Evolutionary conservation across 2,888 invertebrate genomes (phyloP).

Genomic region (Lepetodrilus schrolli): DNA sequence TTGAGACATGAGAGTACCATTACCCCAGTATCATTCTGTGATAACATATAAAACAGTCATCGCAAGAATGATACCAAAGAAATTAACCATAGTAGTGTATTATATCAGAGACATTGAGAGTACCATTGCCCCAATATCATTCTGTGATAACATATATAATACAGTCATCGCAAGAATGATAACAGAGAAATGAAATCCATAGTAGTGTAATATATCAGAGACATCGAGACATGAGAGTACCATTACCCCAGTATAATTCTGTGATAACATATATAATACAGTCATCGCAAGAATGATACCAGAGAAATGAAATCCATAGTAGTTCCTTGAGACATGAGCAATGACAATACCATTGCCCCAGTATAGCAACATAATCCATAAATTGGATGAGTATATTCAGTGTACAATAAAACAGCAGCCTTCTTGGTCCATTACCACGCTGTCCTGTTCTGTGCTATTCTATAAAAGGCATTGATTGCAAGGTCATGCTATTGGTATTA

Average conservation of each 20-base stretch:
- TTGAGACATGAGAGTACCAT: no score
- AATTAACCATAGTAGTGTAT: no score
- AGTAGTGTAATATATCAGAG: neutral
- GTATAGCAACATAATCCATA: neutral
- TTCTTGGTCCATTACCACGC: neutral
- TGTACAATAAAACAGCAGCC: no score
- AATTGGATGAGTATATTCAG: no score
- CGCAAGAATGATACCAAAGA: neutral
- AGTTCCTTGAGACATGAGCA: neutral
- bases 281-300: constrained; percentile 18
- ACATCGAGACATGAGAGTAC: neutral
- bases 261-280: constrained; percentile 3
- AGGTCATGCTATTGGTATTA: no score
- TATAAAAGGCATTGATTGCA: no score
- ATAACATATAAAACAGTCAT: neutral
- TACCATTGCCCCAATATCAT: neutral
- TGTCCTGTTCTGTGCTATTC: no score
- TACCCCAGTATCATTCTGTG: neutral
- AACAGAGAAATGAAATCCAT: neutral
- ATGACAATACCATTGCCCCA: neutral
- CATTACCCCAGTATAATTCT: constrained; percentile 7
- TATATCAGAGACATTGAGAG: neutral
- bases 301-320: neutral
- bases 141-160: constrained; percentile 18
- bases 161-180: neutral